Evolutionary conservation across 1,140 invertebrate species (phyloP), one percentile per base, ranked within the genome.

Genomic region (Hesperophylax magnus): DNA sequence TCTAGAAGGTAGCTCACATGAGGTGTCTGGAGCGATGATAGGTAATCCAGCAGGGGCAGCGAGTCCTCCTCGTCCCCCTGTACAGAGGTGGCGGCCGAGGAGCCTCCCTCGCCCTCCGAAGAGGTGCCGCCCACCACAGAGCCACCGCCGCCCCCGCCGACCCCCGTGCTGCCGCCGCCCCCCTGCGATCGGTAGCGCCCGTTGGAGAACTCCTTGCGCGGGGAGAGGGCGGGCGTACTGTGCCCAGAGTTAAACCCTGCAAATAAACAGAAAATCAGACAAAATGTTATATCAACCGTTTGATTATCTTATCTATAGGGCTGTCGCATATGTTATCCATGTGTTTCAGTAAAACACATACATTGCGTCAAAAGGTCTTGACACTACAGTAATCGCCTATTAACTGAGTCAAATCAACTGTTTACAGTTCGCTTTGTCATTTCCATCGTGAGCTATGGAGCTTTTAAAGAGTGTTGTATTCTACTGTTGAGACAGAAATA

Each of bases 21-120:
- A 76, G 95, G 95, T 84, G 93, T 92, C 83, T 94, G 92, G 85
- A 95, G 93, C 69, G 93, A 92, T 24, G 94, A 95, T 71, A 96
- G 88, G 85, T 94, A 88, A 85, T 95, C 94, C 17, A 93, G 91
- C 20, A 94, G 88, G 47, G 91, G 88, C 82, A 93, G 90, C 52
- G 91, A 91, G 79, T 92, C 91, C 81, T 92, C 91, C 80, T 95
- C 94, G 81, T 94, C 93, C 82, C 94, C 93, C 77, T 93, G 93
- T 74, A 93, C 92, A 67, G 94, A 89, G 5, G 89, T 90, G n/a
- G 89, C 89, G 9, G 88, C 87, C 75, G 93, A 93, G 11, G 91
- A 92, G 54, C 93, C 93, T 75, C 94, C 94, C 81, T 94, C 94
- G 24, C 93, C 94, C 86, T 94, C 94, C 56, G 93, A 94, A 3